phyloP scores from a whole-genome alignment of 2,113 vertebrate genomes.

The Leucopsar rothschildi region DNA sequence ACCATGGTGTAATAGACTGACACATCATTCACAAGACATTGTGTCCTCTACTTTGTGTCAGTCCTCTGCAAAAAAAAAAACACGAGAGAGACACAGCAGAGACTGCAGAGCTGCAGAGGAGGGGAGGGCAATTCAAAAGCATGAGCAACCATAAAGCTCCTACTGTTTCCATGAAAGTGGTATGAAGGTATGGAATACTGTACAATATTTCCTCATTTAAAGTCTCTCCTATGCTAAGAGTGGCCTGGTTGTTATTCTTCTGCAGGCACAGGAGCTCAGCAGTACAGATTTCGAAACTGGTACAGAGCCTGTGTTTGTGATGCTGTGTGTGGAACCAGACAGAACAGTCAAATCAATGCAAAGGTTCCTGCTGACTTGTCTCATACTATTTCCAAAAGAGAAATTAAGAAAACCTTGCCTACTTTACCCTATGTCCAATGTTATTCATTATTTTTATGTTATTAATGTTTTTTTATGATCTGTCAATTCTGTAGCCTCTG shows the following conservation, averaged over 20 bases:
- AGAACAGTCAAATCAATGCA: background rate
- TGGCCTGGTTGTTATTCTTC: background rate
- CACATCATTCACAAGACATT: background rate
- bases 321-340: background rate
- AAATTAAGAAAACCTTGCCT: background rate
- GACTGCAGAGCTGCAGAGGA: background rate
- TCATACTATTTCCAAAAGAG: background rate
- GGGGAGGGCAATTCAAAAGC: background rate
- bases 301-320: background rate
- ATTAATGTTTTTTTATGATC: background rate
- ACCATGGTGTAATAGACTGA: background rate
- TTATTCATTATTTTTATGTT: background rate
- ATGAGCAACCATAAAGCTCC: background rate
- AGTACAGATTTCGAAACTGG: background rate
- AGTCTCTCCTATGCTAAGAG: background rate
- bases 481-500: background rate
- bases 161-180: background rate
- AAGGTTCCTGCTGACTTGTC: background rate
- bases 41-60: background rate
- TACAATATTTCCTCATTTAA: background rate
- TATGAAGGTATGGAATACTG: background rate
- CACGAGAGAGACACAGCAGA: background rate
- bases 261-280: background rate
- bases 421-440: background rate
- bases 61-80: background rate